Evolutionary conservation across 2,113 vertebrate genomes (phyloP), one percentile per base, ranked within the genome.

Genomic region (Microcebus lehilahytsara): DNA sequence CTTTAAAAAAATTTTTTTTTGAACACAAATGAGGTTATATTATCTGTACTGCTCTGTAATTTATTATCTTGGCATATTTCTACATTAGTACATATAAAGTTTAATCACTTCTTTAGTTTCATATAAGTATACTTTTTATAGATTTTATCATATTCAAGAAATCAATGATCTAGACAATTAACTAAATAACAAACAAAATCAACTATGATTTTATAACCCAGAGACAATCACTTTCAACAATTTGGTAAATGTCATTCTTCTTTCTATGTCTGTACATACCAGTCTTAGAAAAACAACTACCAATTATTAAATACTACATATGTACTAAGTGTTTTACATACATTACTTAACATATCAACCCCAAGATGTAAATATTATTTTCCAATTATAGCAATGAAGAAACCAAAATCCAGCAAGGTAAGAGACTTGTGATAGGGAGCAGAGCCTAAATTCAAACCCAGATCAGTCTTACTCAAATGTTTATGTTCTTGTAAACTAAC

Each of bases 251-350:
- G 25, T 34, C 12, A 89, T 74, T 56, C 56, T 94, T 96, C n/a
- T 72, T 90, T 85, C 79, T 64, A 27, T 85, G 17, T 46, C 42
- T 46, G 42, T 11, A 25, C 19, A 19, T 79, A 89, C 23, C 32
- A 42, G n/a, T 85, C 74, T 96, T 86, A 91, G 74, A 67, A 87
- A 96, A 80, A 86, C 16, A 66, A 78, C 80, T 80, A 42, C 60
- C 49, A 75, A 30, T 49, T 37, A 22, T 80, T 85, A 93, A 88
- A 74, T 66, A 51, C 62, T 56, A 71, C 11, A 49, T 75, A 22
- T n/a, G 8, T 60, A 80, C 66, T 66, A 74, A 74, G 8, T 86
- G 19, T 40, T 67, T 91, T 90, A 89, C 14, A 64, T 64, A 81
- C 58, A 22, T 80, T 75, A 64, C 42, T 86, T 81, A 80, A 94